Percentiles rank a stretch among this genome's conserved stretches.
These are phyloP conservation scores for Stenopsyche tienmushanensis DNA, from an alignment of 1,140 invertebrate species.

Conservation along the genomic window DNA sequence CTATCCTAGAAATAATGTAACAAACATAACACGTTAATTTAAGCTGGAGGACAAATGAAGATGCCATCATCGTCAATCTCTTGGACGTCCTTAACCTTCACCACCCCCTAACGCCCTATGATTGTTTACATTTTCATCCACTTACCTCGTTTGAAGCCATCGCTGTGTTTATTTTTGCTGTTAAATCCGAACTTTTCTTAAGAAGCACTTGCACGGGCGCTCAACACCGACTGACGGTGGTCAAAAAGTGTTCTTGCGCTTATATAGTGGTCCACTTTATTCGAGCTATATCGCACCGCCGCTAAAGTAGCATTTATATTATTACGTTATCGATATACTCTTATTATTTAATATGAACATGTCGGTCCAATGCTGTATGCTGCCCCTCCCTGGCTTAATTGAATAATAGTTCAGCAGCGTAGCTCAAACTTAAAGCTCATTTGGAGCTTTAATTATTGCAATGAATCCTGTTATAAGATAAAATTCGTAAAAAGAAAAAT, in stretches of 20 bases:
- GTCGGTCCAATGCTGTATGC: neutral
- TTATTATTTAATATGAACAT: constrained; percentile 22
- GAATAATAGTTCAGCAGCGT: neutral
- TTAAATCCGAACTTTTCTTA: neutral
- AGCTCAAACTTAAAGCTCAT: neutral
- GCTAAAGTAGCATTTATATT: constrained; percentile 16
- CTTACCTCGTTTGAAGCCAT: constrained; percentile 30
- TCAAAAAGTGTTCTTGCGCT: constrained; percentile 27
- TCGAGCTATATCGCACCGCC: neutral
- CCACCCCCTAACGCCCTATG: too few relatives aligned
- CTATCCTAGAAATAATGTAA: too few relatives aligned
- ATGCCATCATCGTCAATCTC: too few relatives aligned
- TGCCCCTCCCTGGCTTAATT: neutral
- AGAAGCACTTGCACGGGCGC: constrained; percentile 8
- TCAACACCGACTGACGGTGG: constrained; percentile 35
- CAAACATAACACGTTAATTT: too few relatives aligned
- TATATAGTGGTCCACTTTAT: constrained; percentile 41
- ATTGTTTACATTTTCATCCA: too few relatives aligned
- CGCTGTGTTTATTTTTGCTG: neutral
- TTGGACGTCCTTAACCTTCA: too few relatives aligned
- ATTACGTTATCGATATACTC: constrained; percentile 15
- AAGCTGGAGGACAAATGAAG: too few relatives aligned
- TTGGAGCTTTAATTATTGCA: too few relatives aligned
- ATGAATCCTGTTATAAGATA: too few relatives aligned
- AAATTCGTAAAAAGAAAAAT: too few relatives aligned